A percentile compares a stretch with the other conserved stretches of the same genome.
These are phyloP conservation scores for Trogon melanurus DNA, from an alignment of 2,113 vertebrate genomes.

Conservation along the genomic window DNA sequence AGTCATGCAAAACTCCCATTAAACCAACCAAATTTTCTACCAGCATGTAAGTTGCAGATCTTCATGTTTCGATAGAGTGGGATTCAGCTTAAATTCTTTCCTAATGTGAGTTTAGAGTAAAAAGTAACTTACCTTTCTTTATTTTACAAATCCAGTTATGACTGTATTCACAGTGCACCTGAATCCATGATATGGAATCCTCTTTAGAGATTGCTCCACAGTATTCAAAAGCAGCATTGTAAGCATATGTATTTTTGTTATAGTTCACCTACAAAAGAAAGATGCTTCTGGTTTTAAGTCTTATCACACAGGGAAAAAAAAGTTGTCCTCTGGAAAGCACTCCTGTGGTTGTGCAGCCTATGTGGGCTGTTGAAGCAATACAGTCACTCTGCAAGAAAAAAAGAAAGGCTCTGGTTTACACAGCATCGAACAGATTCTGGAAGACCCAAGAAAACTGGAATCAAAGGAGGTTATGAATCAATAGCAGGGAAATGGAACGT, in stretches of 20 bases:
- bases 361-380: not conserved
- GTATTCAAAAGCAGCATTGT: not conserved
- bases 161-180: constrained; percentile 18
- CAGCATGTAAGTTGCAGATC: not conserved
- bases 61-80: not conserved
- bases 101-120: not conserved
- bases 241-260: not conserved
- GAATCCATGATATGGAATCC: not conserved
- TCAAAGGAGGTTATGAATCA: not conserved
- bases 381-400: not conserved
- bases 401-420: not conserved
- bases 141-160: constrained; percentile 56
- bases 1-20: not conserved
- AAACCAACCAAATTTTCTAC: not conserved
- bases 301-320: not conserved
- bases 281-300: not conserved
- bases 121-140: constrained; percentile 6
- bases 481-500: not conserved
- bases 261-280: constrained; percentile 17
- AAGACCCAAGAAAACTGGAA: not conserved
- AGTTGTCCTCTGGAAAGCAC: not conserved
- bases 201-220: constrained; percentile 1
- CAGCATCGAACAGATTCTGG: not conserved
- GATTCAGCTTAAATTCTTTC: not conserved
- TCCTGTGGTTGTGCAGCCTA: not conserved